Conservation (phyloP, 2,888 invertebrate genomes). For the Agrilus biguttatus region DNA sequence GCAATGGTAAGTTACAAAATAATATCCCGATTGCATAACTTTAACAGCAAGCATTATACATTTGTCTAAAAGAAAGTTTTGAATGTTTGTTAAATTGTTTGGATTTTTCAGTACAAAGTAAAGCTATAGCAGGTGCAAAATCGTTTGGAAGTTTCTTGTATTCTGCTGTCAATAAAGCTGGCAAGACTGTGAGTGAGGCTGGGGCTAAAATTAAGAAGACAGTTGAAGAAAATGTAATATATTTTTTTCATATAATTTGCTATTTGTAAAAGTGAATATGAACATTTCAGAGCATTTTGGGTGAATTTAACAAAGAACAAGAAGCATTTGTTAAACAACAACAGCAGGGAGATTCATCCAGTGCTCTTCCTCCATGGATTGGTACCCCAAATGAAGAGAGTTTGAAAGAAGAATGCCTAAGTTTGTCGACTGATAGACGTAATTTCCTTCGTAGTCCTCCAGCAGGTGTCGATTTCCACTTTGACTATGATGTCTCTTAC, state of each 20-base stretch:
- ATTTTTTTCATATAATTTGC: not conserved
- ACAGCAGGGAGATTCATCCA: constrained; percentile 46
- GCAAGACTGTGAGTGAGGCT: constrained; percentile 80
- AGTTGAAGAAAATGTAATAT: constrained; percentile 85
- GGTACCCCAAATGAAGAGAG: constrained; percentile 90
- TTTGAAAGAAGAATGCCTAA: constrained; percentile 89
- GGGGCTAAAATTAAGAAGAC: constrained; percentile 89
- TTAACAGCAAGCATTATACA: constrained; percentile 18
- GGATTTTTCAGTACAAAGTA: constrained; percentile 59
- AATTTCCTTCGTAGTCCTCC: constrained; percentile 97
- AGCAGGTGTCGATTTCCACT: constrained; percentile 87
- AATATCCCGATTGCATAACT: constrained; percentile 1
- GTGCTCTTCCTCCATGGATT: constrained; percentile 82
- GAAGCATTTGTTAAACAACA: constrained; percentile 89
- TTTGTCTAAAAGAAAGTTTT: constrained; percentile 6
- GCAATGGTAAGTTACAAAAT: constrained; percentile 43
- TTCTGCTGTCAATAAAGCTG: constrained; percentile 92
- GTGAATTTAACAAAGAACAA: constrained; percentile 94
- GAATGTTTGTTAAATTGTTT: constrained; percentile 16
- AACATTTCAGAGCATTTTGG: constrained; percentile 68
- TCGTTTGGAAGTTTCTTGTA: constrained; percentile 85
- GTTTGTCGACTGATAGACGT: constrained; percentile 85
- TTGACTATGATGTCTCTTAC: constrained; percentile 85
- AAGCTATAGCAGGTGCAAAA: constrained; percentile 80
- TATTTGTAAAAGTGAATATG: constrained; percentile 1